A percentile compares a stretch with the other conserved stretches of the same genome.
Conservation (phyloP, 2,113 vertebrate species). For the Pachyramphus minor region DNA sequence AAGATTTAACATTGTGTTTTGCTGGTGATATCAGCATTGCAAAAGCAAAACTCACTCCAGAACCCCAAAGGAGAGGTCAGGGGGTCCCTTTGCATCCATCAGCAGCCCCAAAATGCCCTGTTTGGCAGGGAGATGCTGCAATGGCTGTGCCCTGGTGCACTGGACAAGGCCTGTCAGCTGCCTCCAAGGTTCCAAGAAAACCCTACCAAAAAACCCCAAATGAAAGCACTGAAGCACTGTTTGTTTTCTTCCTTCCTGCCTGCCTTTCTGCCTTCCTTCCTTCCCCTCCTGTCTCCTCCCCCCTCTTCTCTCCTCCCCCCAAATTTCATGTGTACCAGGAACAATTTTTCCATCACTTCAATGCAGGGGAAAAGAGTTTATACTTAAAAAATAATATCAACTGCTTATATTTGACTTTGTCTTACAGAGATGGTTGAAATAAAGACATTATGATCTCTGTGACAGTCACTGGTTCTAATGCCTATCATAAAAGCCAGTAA, state of each 20-base stretch:
- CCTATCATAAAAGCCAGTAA: conserved; percentile 68
- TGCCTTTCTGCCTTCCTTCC: too few species aligned
- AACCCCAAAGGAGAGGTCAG: background rate
- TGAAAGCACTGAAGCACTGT: background rate
- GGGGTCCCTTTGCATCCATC: background rate
- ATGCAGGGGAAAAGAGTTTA: conserved; percentile 5
- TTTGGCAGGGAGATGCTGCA: accelerated
- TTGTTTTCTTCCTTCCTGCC: background rate
- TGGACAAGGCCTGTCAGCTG: background rate
- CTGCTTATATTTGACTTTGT: conserved; percentile 17
- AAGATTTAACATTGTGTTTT: background rate
- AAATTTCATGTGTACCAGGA: background rate
- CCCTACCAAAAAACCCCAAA: background rate
- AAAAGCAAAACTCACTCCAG: background rate
- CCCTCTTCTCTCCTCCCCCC: background rate
- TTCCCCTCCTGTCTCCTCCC: too few species aligned
- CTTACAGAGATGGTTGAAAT: conserved; percentile 62
- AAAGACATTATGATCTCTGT: conserved; percentile 66
- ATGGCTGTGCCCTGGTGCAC: background rate
- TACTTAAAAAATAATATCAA: conserved; percentile 26
- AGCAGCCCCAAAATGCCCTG: accelerated
- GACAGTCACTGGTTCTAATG: conserved; percentile 66
- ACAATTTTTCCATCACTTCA: background rate
- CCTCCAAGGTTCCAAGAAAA: background rate
- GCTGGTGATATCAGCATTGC: background rate